phyloP scores from a whole-genome alignment of 2,888 invertebrate genomes.

The Zootermopsis nevadensis region DNA sequence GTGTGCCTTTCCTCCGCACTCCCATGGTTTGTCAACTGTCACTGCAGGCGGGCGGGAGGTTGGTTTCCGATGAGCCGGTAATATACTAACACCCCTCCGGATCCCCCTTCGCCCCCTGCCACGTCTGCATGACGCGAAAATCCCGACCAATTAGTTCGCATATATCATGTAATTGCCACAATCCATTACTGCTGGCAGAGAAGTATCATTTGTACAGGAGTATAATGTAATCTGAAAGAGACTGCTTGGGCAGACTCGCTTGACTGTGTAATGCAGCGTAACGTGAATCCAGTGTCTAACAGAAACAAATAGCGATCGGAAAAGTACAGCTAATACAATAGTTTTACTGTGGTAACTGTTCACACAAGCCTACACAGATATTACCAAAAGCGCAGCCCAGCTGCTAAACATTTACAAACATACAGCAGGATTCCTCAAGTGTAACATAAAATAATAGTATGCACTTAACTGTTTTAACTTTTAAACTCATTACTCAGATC shows the following conservation, averaged over 20 bases:
- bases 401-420: no score
- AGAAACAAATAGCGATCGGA: no score
- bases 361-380: no score
- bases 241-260: not conserved
- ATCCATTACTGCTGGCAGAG: conserved; percentile 26
- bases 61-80: conserved; percentile 5
- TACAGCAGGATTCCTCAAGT: no score
- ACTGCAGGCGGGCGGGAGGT: conserved; percentile 11
- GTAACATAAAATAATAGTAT: no score
- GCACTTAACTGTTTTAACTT: no score
- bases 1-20: not conserved
- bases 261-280: not conserved
- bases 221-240: conserved; percentile 30
- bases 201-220: conserved; percentile 3
- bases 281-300: no score
- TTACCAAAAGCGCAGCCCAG: no score
- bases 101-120: not conserved
- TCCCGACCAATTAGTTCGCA: conserved; percentile 39
- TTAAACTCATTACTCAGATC: no score
- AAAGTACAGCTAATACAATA: no score
- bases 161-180: conserved; percentile 38
- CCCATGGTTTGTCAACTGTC: conserved; percentile 39
- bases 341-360: no score
- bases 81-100: not conserved
- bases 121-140: conserved; percentile 22